Base-by-base conservation (phyloP, 2,888 invertebrate genomes). In the Frankliniella intonsa region DNA sequence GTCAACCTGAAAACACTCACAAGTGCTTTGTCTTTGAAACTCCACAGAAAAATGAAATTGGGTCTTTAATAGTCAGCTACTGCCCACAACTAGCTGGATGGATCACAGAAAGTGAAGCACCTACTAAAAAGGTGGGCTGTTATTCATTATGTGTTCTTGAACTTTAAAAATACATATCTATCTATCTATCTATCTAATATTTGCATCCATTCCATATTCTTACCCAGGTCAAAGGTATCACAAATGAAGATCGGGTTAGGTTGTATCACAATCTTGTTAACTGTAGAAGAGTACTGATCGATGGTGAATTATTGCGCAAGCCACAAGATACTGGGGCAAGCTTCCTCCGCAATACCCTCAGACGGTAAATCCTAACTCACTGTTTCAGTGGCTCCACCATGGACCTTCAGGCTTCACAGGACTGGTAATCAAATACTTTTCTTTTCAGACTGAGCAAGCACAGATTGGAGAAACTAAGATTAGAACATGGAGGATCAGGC, bases 21-120 rank as follows among this genome's bases (percentile, higher is more conserved):
- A 95, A 95, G 86, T 97, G 97, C 88, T 97, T 97, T 88, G 97
- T 97, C 25, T 95, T 98, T 86, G 97, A 97, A 88, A 97, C 97
- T 0, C 88, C 92, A 0, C 95, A 96, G 86, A 97, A 97, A 88
- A 93, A 94, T 85, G 97, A 97, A 89, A 96, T 98, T 81, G 97
- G 97, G 0, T 95, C 95, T 86, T 89, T 97, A 80, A 96, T 97
- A 86, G 95, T 97, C 11, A 95, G 96, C 69, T 98, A 98, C 88
- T 96, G 94, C 86, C 96, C 97, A 0, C 90, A 92, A 12, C 90
- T 97, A 81, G 96, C 95, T 0, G 93, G 92, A 83, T 95, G 95
- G 90, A 91, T 95, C 82, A 93, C 93, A 0, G 95, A 95, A 86
- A 94, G 90, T 85, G 93, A 93, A 86, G 90, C 91, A 19, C 91